These are phyloP conservation scores for Sinocyclocheilus anophthalmus DNA, from an alignment of 2,113 vertebrate species.

Conservation along the genomic window DNA sequence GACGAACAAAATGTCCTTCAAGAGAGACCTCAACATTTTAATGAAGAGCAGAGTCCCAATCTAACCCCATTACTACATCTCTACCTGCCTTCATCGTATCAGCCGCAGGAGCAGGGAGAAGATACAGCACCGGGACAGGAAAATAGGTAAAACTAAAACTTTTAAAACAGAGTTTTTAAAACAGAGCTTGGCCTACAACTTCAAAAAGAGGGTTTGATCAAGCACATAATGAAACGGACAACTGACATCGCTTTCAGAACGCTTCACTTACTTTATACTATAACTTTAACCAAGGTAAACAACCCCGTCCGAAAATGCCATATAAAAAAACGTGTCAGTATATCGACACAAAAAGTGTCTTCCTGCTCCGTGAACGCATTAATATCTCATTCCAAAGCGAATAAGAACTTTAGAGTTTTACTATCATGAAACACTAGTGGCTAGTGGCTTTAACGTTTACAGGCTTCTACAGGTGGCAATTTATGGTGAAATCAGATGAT, in stretches of 20 bases:
- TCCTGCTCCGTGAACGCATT: too few species aligned
- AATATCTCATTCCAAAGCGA: too few species aligned
- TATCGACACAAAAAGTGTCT: too few species aligned
- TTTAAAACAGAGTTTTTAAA: neutral
- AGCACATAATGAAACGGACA: neutral
- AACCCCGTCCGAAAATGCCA: neutral
- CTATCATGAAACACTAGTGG: too few species aligned
- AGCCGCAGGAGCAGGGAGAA: constrained; percentile 56
- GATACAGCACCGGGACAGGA: constrained; percentile 1
- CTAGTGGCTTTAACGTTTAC: too few species aligned
- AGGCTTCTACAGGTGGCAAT: too few species aligned
- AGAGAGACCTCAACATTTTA: neutral
- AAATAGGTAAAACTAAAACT: constrained; percentile 10
- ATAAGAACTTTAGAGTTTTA: too few species aligned
- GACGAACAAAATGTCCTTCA: neutral
- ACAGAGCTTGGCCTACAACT: neutral
- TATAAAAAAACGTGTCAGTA: neutral
- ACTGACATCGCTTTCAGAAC: neutral
- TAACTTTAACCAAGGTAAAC: neutral
- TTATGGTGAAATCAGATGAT: too few species aligned
- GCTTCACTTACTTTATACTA: neutral
- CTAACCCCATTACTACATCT: constrained; percentile 64
- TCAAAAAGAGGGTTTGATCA: neutral
- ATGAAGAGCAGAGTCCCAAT: neutral
- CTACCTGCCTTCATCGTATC: constrained; percentile 64